Conservation (phyloP, 2,113 vertebrate species). For the Etheostoma spectabile region DNA sequence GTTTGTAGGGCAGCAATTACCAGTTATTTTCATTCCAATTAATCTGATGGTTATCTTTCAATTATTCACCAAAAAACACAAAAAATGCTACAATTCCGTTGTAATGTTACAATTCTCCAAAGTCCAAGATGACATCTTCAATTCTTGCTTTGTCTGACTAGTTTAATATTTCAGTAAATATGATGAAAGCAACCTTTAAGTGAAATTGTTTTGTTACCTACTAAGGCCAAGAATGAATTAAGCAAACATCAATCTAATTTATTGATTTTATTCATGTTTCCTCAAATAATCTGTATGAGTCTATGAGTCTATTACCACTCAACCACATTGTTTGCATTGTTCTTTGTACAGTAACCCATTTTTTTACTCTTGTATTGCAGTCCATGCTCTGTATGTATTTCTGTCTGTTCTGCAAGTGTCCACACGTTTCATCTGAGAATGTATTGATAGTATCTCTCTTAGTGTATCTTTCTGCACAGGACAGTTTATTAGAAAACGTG, state of each 20-base stretch:
- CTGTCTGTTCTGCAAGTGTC: background rate
- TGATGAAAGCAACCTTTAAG: background rate
- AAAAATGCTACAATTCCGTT: background rate
- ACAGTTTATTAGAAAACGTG: constrained; percentile 17
- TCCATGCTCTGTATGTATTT: background rate
- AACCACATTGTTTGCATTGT: background rate
- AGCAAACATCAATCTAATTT: background rate
- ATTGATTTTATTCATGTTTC: background rate
- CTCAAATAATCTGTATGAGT: background rate
- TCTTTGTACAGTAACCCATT: background rate
- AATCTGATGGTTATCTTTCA: background rate
- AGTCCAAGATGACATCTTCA: background rate
- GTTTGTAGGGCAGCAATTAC: background rate
- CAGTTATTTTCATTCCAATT: background rate
- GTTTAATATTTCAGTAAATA: background rate
- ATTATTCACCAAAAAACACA: background rate
- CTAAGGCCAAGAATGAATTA: background rate
- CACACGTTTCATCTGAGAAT: constrained; percentile 8
- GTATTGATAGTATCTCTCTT: constrained; percentile 10
- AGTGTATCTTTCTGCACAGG: background rate
- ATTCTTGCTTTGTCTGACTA: background rate
- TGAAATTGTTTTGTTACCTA: background rate
- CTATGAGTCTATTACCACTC: background rate
- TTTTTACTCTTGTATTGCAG: background rate
- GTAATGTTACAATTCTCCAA: background rate